phyloP scores from a whole-genome alignment of 1,140 invertebrate genomes.

The Chionoecetes opilio region DNA sequence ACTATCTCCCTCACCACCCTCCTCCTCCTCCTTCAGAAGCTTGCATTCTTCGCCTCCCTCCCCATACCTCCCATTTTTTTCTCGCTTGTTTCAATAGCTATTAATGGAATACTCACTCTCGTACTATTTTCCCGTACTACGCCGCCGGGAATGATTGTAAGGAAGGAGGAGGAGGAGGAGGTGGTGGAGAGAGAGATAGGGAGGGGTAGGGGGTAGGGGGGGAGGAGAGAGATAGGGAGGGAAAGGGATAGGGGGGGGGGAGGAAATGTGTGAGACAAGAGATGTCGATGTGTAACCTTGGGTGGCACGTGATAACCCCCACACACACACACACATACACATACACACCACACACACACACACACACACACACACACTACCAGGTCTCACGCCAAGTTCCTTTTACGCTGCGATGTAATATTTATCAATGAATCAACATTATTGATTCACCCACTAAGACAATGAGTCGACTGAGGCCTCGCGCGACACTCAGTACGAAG shows the following conservation, averaged over 20 bases:
- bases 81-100: conserved; percentile 12
- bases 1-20: conserved; percentile 61
- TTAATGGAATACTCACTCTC: background rate
- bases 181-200: background rate
- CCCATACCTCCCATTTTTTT: background rate
- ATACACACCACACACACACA: background rate
- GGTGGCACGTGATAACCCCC: conserved; percentile 22
- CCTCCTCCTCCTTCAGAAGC: background rate
- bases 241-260: background rate
- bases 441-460: conserved; percentile 66
- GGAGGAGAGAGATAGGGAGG: background rate
- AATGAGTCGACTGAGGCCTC: conserved; percentile 29
- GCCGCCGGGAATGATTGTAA: background rate
- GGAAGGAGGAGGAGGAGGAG: no score
- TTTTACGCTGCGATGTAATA: conserved; percentile 64
- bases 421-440: conserved; percentile 78
- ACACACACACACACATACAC: background rate
- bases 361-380: conserved; percentile 32
- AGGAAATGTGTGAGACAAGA: conserved; percentile 5
- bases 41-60: conserved; percentile 40
- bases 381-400: conserved; percentile 34
- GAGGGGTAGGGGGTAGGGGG: background rate
- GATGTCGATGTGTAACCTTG: conserved; percentile 14
- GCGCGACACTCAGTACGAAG: background rate
- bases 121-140: conserved; percentile 29